Percentiles rank a stretch among this genome's conserved stretches.
Evolutionary conservation across 2,113 vertebrate genomes (phyloP).

Genomic region (Saguinus imperator): DNA sequence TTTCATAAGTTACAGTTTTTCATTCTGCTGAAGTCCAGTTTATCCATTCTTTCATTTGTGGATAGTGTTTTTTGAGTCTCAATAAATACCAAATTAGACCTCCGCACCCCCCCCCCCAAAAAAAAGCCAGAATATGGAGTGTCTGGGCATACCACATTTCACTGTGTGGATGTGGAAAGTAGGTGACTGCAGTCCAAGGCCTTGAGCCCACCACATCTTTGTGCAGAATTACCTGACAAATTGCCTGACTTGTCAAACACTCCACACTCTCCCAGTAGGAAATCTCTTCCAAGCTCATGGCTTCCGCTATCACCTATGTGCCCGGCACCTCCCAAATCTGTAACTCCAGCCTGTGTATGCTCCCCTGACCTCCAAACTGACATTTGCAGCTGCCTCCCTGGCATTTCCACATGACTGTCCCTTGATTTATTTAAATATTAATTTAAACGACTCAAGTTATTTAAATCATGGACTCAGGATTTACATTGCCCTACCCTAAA

Average conservation of each 20-base stretch:
- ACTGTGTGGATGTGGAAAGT: background rate
- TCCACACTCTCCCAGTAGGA: background rate
- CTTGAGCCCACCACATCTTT: background rate
- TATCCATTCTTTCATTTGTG: background rate
- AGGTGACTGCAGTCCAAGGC: background rate
- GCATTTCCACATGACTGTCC: background rate
- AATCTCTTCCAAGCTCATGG: background rate
- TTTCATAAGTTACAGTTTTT: background rate
- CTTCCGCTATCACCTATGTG: background rate
- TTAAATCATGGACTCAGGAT: background rate
- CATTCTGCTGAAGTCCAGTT: too few species aligned
- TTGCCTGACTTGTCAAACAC: too few species aligned
- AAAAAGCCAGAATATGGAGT: background rate
- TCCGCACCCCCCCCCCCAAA: fast-evolving
- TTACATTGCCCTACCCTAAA: too few species aligned
- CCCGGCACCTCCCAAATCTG: background rate
- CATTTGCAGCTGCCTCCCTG: background rate
- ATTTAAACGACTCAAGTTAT: background rate
- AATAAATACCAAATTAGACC: background rate
- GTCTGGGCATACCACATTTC: too few species aligned
- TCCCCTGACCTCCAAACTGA: background rate
- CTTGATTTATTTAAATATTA: too few species aligned
- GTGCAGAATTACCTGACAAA: too few species aligned
- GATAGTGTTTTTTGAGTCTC: background rate
- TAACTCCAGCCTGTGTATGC: background rate